A percentile compares a stretch with the other conserved stretches of the same genome.
Evolutionary conservation across 2,888 invertebrate species (phyloP).

Genomic region (Torymus auratus): DNA sequence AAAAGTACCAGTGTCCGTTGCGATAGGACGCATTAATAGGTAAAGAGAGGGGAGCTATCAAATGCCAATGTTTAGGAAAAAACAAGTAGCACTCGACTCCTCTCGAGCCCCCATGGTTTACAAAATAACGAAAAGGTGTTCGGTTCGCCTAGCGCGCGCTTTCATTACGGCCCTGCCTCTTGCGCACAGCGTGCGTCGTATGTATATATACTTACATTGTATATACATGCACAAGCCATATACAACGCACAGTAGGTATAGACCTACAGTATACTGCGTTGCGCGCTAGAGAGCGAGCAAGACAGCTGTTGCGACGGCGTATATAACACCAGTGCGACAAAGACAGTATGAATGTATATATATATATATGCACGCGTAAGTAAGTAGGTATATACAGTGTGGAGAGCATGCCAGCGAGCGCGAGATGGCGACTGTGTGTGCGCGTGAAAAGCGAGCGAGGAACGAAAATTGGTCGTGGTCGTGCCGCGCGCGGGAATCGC

Average conservation of each 20-base stretch:
- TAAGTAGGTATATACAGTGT: slow-evolving; percentile 13
- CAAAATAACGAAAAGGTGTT: too few species aligned
- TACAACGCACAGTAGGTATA: too few species aligned
- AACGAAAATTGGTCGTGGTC: slow-evolving; percentile 68
- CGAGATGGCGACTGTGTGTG: slow-evolving; percentile 61
- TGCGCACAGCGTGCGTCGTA: not conserved
- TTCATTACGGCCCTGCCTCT: too few species aligned
- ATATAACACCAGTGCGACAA: slow-evolving; percentile 34
- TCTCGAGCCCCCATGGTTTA: too few species aligned
- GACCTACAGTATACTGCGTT: too few species aligned
- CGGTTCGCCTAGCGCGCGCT: too few species aligned
- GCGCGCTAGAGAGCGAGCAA: slow-evolving; percentile 42
- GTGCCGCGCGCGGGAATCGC: slow-evolving; percentile 75
- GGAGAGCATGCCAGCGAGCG: slow-evolving; percentile 56
- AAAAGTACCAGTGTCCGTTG: too few species aligned
- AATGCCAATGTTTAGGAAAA: too few species aligned
- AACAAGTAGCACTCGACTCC: too few species aligned
- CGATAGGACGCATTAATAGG: too few species aligned
- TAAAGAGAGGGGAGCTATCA: too few species aligned
- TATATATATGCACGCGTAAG: not conserved
- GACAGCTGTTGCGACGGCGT: not conserved
- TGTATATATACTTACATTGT: not conserved
- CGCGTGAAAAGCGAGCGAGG: slow-evolving; percentile 69
- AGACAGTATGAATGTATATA: slow-evolving; percentile 15
- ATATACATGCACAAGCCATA: not conserved